Evolutionary conservation across 2,797 vertebrate species (phyloP).

Genomic region (Xenentodon cancila): DNA sequence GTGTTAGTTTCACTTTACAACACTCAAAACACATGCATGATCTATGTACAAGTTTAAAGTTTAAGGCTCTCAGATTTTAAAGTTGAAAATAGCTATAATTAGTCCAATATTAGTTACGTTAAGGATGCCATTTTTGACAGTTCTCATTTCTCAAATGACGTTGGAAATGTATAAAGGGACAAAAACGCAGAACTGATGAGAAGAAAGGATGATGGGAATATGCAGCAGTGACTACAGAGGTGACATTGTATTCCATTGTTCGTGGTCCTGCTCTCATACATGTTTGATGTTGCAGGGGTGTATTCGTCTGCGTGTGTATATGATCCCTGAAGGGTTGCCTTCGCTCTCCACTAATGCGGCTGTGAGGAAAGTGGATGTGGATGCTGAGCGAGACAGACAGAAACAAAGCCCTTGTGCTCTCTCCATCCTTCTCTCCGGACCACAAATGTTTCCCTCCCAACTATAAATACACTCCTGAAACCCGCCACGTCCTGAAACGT

Average conservation of each 20-base stretch:
- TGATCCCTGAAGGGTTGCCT: constrained; percentile 14
- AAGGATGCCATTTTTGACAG: too few relatives aligned
- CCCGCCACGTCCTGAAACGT: constrained; percentile 65
- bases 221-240: constrained; percentile 21
- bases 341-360: constrained; percentile 9
- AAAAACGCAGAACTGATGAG: background rate
- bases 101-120: too few relatives aligned
- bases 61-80: too few relatives aligned
- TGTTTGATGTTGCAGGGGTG: constrained; percentile 49
- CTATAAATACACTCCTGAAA: constrained; percentile 73
- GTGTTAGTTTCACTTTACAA: too few relatives aligned
- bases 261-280: constrained; percentile 28
- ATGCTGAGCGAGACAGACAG: constrained; percentile 41
- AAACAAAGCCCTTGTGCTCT: constrained; percentile 45
- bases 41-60: too few relatives aligned
- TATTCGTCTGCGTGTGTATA: background rate
- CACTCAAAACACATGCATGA: too few relatives aligned
- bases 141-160: too few relatives aligned
- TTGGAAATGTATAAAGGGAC: background rate
- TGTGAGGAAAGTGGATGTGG: constrained; percentile 52
- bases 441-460: constrained; percentile 72
- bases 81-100: too few relatives aligned
- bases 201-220: background rate
- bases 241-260: constrained; percentile 7
- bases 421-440: constrained; percentile 53